A percentile compares a stretch with the other conserved stretches of the same genome.
These are phyloP conservation scores for Atta colombica DNA, from an alignment of 1,140 invertebrate genomes.

Conservation along the genomic window DNA sequence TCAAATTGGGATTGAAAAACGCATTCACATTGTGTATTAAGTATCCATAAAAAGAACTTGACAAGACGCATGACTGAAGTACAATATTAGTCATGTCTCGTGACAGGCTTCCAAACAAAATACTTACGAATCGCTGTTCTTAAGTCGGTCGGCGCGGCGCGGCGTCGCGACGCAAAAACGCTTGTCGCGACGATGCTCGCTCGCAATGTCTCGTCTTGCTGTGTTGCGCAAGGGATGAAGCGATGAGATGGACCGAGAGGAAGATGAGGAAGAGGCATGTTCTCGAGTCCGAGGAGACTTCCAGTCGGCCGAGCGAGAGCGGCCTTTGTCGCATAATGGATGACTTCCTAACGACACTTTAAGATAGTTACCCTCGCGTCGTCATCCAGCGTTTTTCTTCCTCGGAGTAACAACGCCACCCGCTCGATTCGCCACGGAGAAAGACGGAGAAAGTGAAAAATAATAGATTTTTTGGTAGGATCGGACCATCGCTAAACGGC, in stretches of 20 bases:
- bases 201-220: constrained; percentile 27
- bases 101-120: constrained; percentile 30
- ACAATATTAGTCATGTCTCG: not conserved
- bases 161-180: constrained; percentile 53
- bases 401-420: constrained; percentile 39
- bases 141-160: constrained; percentile 22
- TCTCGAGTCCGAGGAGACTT: constrained; percentile 76
- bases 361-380: constrained; percentile 82
- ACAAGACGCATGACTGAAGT: not conserved
- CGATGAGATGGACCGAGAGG: constrained; percentile 24
- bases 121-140: not conserved
- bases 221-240: constrained; percentile 36
- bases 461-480: constrained; percentile 80
- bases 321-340: constrained; percentile 83
- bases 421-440: constrained; percentile 43
- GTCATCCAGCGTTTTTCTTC: constrained; percentile 72
- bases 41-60: not conserved
- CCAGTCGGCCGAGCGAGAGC: constrained; percentile 75
- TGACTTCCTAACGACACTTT: constrained; percentile 85
- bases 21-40: not conserved
- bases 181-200: constrained; percentile 22
- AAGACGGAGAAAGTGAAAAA: constrained; percentile 74
- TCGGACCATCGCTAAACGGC: constrained; percentile 65
- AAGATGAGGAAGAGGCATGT: constrained; percentile 32
- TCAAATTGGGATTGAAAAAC: not conserved